Base-by-base conservation (phyloP, 2,888 invertebrate species). In the Parelbella ahira region DNA sequence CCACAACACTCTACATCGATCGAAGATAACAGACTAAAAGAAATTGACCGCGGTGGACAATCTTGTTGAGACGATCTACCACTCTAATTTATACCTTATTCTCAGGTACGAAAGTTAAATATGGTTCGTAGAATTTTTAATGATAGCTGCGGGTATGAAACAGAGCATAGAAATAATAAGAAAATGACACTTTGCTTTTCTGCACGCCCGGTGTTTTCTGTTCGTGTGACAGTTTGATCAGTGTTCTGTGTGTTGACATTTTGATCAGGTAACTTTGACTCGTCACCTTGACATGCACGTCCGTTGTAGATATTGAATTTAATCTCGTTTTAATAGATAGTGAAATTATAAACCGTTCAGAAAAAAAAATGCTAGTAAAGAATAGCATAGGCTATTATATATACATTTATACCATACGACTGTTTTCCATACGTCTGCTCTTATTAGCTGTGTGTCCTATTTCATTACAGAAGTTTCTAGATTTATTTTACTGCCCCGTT, bases 111-210 rank as follows among this genome's bases (percentile, higher is more conserved):
- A 41, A 41, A 41, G 39, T 33, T 32, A 25, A 39, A 25, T 29
- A 4, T 37, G 18, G 19, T 30, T 32, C 25, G 4, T 5, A 7
- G 12, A 3, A 7, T 7, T 6, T n/a, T 12, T 37, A 30, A 23
- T 32, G 39, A 39, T 24, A 32, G 18, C 19, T 32, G 9, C 19
- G 30, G 10, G 29, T 23, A 36, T 9, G 41, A 64, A 66, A 47
- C 59, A 64, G 67, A 66, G 66, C 66, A 56, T 57, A 50, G 46
- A 60, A 63, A 61, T 63, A 56, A 60, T 58, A 53, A 51, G 47
- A 51, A 58, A 60, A 55, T 53, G 49, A 49, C 53, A 57, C 44
- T 55, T 55, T 38, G 45, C 33, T 54, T 43, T 44, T 28, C 46
- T 44, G 44, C 45, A 19, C 21, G 24, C 41, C 32, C 27, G 19